Evolutionary conservation across 2,888 invertebrate species (phyloP).

Genomic region (Calliopum simillimum): DNA sequence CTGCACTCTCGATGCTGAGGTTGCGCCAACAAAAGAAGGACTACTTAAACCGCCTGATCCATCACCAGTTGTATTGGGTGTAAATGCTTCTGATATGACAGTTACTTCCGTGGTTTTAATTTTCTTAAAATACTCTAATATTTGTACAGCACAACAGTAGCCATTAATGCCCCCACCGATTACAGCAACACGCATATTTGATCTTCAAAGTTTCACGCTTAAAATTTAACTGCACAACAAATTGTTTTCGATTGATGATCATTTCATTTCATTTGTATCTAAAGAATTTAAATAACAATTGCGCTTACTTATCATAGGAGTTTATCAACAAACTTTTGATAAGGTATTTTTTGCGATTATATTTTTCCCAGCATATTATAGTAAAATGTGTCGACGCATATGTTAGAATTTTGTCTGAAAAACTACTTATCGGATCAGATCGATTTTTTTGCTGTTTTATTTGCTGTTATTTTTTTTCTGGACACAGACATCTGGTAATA

Average conservation of each 20-base stretch:
- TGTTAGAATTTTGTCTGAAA: too few species aligned
- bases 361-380: too few species aligned
- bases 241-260: background rate
- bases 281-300: too few species aligned
- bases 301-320: too few species aligned
- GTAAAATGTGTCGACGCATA: too few species aligned
- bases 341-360: background rate
- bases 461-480: too few species aligned
- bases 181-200: conserved; percentile 63
- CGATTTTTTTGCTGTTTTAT: too few species aligned
- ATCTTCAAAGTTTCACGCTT: background rate
- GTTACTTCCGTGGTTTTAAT: conserved; percentile 69
- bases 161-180: conserved; percentile 84
- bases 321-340: too few species aligned
- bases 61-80: conserved; percentile 82
- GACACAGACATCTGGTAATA: too few species aligned
- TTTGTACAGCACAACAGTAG: conserved; percentile 75
- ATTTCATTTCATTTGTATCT: background rate
- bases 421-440: too few species aligned
- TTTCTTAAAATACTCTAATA: conserved; percentile 71
- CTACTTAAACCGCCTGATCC: conserved; percentile 83
- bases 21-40: conserved; percentile 74
- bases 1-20: conserved; percentile 70
- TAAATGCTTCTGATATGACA: conserved; percentile 75
- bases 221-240: too few species aligned